Percentiles rank a stretch among this genome's conserved stretches.
Conservation (phyloP, 2,113 vertebrate species). For the Nesogale talazaci region DNA sequence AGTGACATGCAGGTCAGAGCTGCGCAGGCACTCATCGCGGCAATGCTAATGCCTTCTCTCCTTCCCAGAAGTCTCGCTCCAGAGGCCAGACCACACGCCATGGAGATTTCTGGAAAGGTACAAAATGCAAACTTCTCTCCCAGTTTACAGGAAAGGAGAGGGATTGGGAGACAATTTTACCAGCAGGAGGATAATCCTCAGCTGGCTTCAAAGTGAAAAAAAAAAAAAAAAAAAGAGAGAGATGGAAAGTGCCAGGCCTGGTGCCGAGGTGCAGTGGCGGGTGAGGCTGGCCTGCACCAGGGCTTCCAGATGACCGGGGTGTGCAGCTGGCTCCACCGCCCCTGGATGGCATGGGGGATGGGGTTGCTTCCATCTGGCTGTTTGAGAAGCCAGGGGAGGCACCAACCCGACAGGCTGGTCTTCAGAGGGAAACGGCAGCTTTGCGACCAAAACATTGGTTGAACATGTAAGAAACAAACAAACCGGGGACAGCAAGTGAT, state of each 20-base stretch:
- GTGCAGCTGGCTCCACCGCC: constrained; percentile 11
- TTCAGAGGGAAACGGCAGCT: constrained; percentile 14
- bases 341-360: constrained; percentile 65
- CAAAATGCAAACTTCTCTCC: constrained; percentile 70
- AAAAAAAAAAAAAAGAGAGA: too few relatives aligned
- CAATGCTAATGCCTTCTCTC: constrained; percentile 29
- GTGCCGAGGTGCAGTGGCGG: constrained; percentile 59
- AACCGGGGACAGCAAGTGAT: too few relatives aligned
- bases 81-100: constrained; percentile 80
- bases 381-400: constrained; percentile 43
- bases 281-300: constrained; percentile 60
- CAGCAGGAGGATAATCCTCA: constrained; percentile 60
- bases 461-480: too few relatives aligned
- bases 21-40: neutral
- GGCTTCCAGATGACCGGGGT: constrained; percentile 58
- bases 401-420: constrained; percentile 33
- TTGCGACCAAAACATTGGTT: neutral
- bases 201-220: constrained; percentile 68
- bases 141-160: constrained; percentile 78
- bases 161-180: constrained; percentile 69
- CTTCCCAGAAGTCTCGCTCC: constrained; percentile 71
- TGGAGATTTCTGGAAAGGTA: constrained; percentile 79
- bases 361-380: constrained; percentile 32
- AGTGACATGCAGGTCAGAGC: neutral
- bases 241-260: constrained; percentile 53